Evolutionary conservation across 2,113 vertebrate genomes (phyloP).

Genomic region (Sorex fumeus): DNA sequence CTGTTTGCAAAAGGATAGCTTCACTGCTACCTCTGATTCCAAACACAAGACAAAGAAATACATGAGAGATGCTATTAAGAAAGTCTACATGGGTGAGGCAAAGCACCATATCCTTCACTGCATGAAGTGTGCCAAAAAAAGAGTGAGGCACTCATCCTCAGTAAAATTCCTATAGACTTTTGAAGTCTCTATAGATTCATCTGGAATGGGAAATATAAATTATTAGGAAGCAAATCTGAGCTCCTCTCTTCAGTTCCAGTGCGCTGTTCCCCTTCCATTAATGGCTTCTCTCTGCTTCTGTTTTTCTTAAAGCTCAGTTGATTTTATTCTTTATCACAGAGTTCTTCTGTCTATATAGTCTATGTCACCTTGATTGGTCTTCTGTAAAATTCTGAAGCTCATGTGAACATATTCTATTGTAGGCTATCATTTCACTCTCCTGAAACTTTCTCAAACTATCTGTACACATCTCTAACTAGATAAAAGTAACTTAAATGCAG

Average conservation of each 20-base stretch:
- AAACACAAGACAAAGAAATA: not conserved
- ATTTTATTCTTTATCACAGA: not conserved
- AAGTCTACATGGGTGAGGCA: not conserved
- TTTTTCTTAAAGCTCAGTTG: not conserved
- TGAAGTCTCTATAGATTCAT: not conserved
- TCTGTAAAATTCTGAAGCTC: slow-evolving; percentile 45
- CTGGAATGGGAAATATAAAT: not conserved
- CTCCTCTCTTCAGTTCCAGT: not conserved
- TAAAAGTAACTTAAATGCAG: slow-evolving; percentile 4
- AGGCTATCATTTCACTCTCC: slow-evolving; percentile 24
- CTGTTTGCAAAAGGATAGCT: slow-evolving; percentile 1
- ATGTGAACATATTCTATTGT: not conserved
- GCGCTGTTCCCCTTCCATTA: not conserved
- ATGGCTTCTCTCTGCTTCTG: not conserved
- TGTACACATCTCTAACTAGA: not conserved
- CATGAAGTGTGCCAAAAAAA: not conserved
- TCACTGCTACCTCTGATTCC: not conserved
- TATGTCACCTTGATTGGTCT: not conserved
- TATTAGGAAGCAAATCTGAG: not conserved
- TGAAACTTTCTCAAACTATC: slow-evolving; percentile 41
- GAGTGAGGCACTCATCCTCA: not conserved
- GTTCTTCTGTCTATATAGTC: not conserved
- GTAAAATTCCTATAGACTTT: not conserved
- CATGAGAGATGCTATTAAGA: not conserved
- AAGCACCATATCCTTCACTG: not conserved